Conservation (phyloP, 2,797 vertebrate genomes). For the Sylvilagus floridanus region DNA sequence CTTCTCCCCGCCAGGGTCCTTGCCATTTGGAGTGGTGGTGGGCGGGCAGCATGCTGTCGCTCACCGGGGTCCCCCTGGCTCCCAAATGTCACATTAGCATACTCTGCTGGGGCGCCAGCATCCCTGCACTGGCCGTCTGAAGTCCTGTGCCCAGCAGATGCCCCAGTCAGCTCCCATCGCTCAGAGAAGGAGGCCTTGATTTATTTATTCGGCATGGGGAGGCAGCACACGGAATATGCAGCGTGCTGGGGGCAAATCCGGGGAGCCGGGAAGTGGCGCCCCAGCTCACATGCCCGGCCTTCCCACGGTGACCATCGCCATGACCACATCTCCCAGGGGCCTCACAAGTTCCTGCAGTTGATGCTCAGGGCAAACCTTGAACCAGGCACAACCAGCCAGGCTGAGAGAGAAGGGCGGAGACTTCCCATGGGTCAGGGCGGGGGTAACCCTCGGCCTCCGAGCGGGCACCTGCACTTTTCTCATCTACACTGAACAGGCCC, state of each 20-base stretch:
- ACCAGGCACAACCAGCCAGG: background rate
- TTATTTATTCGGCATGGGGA: slow-evolving; percentile 74
- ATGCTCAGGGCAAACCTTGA: background rate
- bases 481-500: background rate
- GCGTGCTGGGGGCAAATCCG: slow-evolving; percentile 23
- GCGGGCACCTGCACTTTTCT: background rate
- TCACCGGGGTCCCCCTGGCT: slow-evolving; percentile 66
- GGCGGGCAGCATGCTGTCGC: slow-evolving; percentile 69
- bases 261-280: background rate
- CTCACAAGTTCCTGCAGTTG: background rate
- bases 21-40: slow-evolving; percentile 56
- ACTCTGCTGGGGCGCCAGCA: slow-evolving; percentile 80
- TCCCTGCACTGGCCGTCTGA: slow-evolving; percentile 82
- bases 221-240: slow-evolving; percentile 56
- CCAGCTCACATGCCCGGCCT: background rate
- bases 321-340: slow-evolving; percentile 12
- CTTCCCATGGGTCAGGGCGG: background rate
- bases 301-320: background rate
- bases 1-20: slow-evolving; percentile 58
- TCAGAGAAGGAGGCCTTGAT: slow-evolving; percentile 43
- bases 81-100: slow-evolving; percentile 88
- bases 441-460: background rate
- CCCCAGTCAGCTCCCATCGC: slow-evolving; percentile 48
- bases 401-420: background rate
- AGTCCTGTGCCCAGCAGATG: slow-evolving; percentile 63